Evolutionary conservation across 2,888 invertebrate species (phyloP).

Genomic region (Operophtera brumata): DNA sequence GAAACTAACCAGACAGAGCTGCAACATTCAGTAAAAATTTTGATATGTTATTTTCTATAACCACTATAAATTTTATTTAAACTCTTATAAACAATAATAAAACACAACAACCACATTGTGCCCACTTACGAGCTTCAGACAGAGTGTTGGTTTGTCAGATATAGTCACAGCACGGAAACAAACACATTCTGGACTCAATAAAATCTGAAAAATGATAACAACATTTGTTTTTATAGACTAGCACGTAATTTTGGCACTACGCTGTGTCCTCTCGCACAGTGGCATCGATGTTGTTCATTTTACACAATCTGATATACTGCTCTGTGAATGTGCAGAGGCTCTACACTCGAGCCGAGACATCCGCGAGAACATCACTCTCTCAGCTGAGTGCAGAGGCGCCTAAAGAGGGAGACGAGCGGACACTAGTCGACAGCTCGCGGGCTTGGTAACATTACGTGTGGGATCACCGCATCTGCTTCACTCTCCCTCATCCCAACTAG

Average conservation of each 20-base stretch:
- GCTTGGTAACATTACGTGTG: constrained; percentile 20
- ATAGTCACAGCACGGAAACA: constrained; percentile 78
- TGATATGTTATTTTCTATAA: constrained; percentile 35
- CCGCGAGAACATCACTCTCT: too few species aligned
- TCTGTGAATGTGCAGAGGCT: constrained; percentile 53
- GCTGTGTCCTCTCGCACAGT: constrained; percentile 68
- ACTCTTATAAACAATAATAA: constrained; percentile 39
- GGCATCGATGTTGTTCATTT: constrained; percentile 74
- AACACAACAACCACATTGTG: constrained; percentile 59
- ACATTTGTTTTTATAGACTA: constrained; percentile 77
- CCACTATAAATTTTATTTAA: constrained; percentile 30
- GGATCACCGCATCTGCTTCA: constrained; percentile 11
- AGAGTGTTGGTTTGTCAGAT: constrained; percentile 75
- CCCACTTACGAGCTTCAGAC: constrained; percentile 46
- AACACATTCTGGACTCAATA: constrained; percentile 80
- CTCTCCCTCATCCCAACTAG: constrained; percentile 40
- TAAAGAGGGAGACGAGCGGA: constrained; percentile 28
- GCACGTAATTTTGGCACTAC: constrained; percentile 80
- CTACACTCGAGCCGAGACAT: too few species aligned
- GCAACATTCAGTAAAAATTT: constrained; percentile 29
- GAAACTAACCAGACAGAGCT: constrained; percentile 25
- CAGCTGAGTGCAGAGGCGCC: too few species aligned
- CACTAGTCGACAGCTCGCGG: constrained; percentile 16
- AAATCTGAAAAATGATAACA: constrained; percentile 80
- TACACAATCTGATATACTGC: constrained; percentile 52